Evolutionary conservation across 1,140 invertebrate species (phyloP).

Genomic region (Heliconius hermathena): DNA sequence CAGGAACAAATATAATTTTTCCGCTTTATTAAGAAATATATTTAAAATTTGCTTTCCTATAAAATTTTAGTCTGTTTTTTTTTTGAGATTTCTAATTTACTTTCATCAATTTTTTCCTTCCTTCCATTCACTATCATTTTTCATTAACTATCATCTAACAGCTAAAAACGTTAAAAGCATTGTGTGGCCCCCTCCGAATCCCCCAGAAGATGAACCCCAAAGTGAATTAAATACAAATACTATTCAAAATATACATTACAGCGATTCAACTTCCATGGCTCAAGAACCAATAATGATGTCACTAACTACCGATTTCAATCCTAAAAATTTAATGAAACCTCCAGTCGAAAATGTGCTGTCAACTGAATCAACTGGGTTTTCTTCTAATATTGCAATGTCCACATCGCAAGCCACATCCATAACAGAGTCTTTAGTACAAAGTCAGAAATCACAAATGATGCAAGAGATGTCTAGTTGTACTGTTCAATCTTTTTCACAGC

Average conservation of each 20-base stretch:
- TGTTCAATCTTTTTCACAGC: slow-evolving; percentile 63
- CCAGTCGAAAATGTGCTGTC: slow-evolving; percentile 50
- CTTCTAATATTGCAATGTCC: slow-evolving; percentile 58
- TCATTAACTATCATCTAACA: slow-evolving; percentile 64
- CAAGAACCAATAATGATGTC: slow-evolving; percentile 33
- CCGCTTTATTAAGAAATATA: slow-evolving; percentile 17
- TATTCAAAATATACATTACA: slow-evolving; percentile 33
- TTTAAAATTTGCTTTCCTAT: slow-evolving; percentile 12
- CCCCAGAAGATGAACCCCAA: slow-evolving; percentile 67
- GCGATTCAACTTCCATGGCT: slow-evolving; percentile 30
- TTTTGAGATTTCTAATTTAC: slow-evolving; percentile 59
- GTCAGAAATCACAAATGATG: slow-evolving; percentile 56
- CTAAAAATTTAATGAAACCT: slow-evolving; percentile 46
- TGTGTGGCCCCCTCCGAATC: slow-evolving; percentile 84
- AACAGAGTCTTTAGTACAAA: slow-evolving; percentile 58
- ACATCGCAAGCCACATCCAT: slow-evolving; percentile 59
- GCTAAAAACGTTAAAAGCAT: slow-evolving; percentile 82
- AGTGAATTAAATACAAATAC: slow-evolving; percentile 37
- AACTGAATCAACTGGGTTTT: slow-evolving; percentile 52
- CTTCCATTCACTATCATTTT: slow-evolving; percentile 53
- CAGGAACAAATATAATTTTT: not conserved
- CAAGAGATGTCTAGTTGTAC: slow-evolving; percentile 60
- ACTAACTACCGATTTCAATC: slow-evolving; percentile 37
- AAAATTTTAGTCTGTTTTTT: slow-evolving; percentile 26
- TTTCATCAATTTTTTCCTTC: slow-evolving; percentile 69